Conservation (phyloP, 2,888 invertebrate species). For the Drosophila mettleri region DNA sequence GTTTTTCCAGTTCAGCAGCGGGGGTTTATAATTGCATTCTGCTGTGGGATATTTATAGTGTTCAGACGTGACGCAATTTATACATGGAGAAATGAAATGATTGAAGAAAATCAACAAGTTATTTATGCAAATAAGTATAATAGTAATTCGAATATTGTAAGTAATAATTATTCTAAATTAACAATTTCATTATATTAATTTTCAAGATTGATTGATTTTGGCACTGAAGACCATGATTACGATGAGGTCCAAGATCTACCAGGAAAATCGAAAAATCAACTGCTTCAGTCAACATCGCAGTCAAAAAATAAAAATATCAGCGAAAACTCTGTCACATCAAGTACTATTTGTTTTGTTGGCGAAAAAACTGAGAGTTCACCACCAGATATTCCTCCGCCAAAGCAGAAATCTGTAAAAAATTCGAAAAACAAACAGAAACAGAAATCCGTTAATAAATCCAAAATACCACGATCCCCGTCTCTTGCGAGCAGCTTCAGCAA, state of each 20-base stretch:
- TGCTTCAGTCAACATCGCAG: constrained; percentile 49
- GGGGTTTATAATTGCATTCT: constrained; percentile 19
- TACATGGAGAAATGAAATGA: constrained; percentile 2
- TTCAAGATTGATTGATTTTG: constrained; percentile 83
- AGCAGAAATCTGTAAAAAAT: constrained; percentile 81
- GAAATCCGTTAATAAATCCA: constrained; percentile 77
- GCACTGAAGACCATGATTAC: constrained; percentile 83
- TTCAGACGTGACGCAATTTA: constrained; percentile 14
- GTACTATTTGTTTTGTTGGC: constrained; percentile 29
- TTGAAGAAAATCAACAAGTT: neutral
- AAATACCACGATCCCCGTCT: constrained; percentile 82
- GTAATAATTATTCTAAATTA: neutral
- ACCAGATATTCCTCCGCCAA: constrained; percentile 81
- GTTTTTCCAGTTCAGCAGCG: constrained; percentile 6
- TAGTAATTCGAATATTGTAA: neutral
- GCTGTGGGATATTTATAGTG: neutral
- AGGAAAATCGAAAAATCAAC: constrained; percentile 77
- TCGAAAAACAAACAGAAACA: constrained; percentile 76
- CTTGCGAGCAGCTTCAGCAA: constrained; percentile 78
- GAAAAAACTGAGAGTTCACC: constrained; percentile 58
- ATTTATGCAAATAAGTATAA: neutral
- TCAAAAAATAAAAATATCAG: constrained; percentile 53
- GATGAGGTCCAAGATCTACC: constrained; percentile 83
- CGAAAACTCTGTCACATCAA: constrained; percentile 41
- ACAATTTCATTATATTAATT: neutral